These are phyloP conservation scores for Drosophila aff. DNA, from an alignment of 1,140 invertebrate species.

Conservation along the genomic window DNA sequence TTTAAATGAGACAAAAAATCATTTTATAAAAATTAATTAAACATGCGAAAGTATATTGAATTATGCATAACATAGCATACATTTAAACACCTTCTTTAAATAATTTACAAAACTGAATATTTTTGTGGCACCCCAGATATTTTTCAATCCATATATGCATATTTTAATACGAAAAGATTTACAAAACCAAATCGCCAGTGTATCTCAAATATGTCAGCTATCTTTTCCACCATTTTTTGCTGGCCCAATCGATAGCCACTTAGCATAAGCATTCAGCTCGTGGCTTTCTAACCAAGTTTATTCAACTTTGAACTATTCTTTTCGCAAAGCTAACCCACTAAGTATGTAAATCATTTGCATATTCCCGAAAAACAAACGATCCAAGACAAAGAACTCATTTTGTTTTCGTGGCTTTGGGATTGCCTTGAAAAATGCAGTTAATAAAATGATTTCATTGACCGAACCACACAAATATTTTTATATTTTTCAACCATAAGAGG, in stretches of 20 bases:
- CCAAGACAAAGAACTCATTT: neutral
- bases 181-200: neutral
- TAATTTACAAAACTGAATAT: no score
- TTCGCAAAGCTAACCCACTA: conserved; percentile 1
- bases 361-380: conserved; percentile 22
- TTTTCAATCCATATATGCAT: neutral
- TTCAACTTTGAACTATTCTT: conserved; percentile 58
- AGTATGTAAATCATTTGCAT: conserved; percentile 44
- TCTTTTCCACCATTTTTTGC: neutral
- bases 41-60: no score
- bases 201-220: conserved; percentile 5
- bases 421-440: conserved; percentile 33
- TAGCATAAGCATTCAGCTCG: conserved; percentile 33
- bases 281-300: conserved; percentile 57
- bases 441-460: conserved; percentile 41
- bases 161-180: neutral
- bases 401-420: conserved; percentile 9
- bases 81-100: no score
- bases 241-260: neutral
- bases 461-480: conserved; percentile 34
- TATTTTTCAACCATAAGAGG: conserved; percentile 36
- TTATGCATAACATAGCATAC: no score
- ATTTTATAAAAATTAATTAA: no score
- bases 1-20: neutral
- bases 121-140: neutral